A percentile compares a stretch with the other conserved stretches of the same genome.
These are phyloP conservation scores for Trichopria drosophilae DNA, from an alignment of 2,888 invertebrate species.

Conservation along the genomic window DNA sequence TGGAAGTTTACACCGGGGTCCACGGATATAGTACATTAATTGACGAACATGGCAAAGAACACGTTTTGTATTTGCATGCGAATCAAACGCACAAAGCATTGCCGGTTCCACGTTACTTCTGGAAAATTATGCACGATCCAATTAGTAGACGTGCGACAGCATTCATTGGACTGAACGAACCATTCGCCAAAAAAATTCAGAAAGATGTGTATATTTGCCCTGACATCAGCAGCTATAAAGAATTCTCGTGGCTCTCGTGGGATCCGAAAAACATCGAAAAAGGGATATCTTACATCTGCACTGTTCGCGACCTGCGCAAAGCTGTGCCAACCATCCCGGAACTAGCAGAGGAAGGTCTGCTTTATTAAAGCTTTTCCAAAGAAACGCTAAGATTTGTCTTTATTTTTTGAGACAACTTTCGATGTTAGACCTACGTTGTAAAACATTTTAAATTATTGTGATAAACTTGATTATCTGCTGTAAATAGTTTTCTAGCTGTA, in stretches of 20 bases:
- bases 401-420: background rate
- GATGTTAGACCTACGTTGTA: too few species aligned
- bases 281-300: conserved; percentile 69
- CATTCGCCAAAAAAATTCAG: conserved; percentile 48
- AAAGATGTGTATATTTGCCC: conserved; percentile 57
- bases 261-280: conserved; percentile 59
- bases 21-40: conserved; percentile 65
- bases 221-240: conserved; percentile 54
- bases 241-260: conserved; percentile 64
- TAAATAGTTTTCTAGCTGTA: too few species aligned
- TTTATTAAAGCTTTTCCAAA: background rate
- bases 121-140: conserved; percentile 60
- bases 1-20: conserved; percentile 65
- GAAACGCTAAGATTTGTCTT: background rate
- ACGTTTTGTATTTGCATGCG: conserved; percentile 58
- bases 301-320: conserved; percentile 63
- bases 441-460: too few species aligned
- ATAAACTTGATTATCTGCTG: too few species aligned
- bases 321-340: conserved; percentile 62
- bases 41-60: conserved; percentile 58
- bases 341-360: conserved; percentile 57
- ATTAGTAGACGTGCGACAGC: conserved; percentile 49
- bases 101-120: conserved; percentile 54
- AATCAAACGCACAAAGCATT: conserved; percentile 55
- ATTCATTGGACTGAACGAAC: conserved; percentile 58